Evolutionary conservation across 2,888 invertebrate species (phyloP).

Genomic region (Smittia aterrima): DNA sequence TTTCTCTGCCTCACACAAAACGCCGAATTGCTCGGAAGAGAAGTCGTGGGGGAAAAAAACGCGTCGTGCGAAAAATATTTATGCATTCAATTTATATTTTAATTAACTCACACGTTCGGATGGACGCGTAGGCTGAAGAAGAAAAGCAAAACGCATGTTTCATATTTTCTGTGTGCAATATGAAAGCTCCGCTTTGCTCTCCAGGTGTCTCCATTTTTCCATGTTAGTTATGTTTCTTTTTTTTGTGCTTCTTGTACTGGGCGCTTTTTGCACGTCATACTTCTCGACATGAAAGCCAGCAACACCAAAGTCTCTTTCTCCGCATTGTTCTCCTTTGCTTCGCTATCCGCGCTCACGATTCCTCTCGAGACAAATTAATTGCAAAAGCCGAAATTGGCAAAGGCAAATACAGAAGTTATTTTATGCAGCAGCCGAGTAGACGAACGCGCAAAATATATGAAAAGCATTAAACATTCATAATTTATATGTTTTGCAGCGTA

Average conservation of each 20-base stretch:
- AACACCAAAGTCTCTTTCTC: background rate
- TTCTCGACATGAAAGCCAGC: background rate
- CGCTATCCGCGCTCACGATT: constrained; percentile 27
- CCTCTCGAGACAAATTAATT: constrained; percentile 38
- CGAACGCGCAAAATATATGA: constrained; percentile 4
- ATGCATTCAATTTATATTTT: constrained; percentile 38
- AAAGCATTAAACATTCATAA: constrained; percentile 26
- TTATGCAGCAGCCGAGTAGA: background rate
- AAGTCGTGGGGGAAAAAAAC: no score
- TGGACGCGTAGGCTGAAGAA: background rate
- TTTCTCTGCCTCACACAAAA: background rate
- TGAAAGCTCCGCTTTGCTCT: background rate
- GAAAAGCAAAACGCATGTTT: constrained; percentile 24
- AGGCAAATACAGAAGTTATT: constrained; percentile 33
- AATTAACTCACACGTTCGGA: constrained; percentile 24
- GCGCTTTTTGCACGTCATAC: background rate
- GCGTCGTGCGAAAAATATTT: constrained; percentile 33
- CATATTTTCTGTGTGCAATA: background rate
- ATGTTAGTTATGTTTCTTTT: background rate
- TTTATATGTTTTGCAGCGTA: constrained; percentile 11
- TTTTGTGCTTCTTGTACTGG: background rate
- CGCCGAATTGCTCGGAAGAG: background rate
- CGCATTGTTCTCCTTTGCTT: background rate
- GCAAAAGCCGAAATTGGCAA: constrained; percentile 33
- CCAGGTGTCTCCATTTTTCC: constrained; percentile 8